These are phyloP conservation scores for Ranitomeya imitator DNA, from an alignment of 2,113 vertebrate genomes.

Conservation along the genomic window DNA sequence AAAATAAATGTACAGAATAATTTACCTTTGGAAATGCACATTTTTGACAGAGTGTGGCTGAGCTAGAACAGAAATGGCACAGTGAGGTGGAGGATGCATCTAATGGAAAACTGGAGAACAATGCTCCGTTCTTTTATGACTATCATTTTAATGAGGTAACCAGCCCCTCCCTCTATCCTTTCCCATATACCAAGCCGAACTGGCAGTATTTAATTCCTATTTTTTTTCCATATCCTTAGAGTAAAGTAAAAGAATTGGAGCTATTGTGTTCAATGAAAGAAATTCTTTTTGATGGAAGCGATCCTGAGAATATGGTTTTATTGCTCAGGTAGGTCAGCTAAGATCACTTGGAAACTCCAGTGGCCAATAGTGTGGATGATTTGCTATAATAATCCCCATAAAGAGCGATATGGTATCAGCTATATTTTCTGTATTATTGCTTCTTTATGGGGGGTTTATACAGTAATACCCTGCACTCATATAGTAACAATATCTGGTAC, in stretches of 20 bases:
- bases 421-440: background rate
- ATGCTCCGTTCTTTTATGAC: constrained; percentile 92
- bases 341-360: background rate
- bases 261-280: constrained; percentile 96
- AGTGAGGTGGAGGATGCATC: constrained; percentile 91
- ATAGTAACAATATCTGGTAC: background rate
- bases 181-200: background rate
- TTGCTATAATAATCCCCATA: too few species aligned
- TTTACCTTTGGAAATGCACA: background rate
- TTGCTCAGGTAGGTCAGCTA: constrained; percentile 81
- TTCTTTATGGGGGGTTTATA: background rate
- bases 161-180: background rate
- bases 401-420: too few species aligned
- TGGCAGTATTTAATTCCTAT: background rate
- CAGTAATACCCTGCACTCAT: background rate
- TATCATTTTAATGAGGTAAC: constrained; percentile 96
- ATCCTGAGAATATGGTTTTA: constrained; percentile 93
- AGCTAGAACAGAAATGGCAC: constrained; percentile 98
- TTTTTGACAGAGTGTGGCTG: constrained; percentile 85
- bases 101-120: constrained; percentile 94
- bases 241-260: constrained; percentile 96
- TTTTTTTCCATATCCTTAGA: constrained; percentile 69
- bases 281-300: constrained; percentile 89
- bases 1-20: too few species aligned
- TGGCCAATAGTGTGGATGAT: too few species aligned